Evolutionary conservation across 2,888 invertebrate genomes (phyloP).

Genomic region (Phengaris alcon): DNA sequence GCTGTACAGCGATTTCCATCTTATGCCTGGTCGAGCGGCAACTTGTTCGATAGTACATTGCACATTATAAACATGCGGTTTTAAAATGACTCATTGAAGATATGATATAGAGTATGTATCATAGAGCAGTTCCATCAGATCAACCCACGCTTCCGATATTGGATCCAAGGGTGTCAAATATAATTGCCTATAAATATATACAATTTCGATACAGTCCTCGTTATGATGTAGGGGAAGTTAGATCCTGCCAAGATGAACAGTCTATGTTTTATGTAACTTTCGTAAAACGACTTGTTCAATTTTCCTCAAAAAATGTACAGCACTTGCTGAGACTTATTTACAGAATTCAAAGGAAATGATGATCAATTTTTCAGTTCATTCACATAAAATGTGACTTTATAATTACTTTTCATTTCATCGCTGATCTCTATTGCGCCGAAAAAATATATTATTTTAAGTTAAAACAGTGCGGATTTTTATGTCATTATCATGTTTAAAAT

Average conservation of each 20-base stretch:
- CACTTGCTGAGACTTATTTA: not conserved
- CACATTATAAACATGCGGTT: too few species aligned
- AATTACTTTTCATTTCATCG: not conserved
- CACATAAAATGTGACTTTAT: not conserved
- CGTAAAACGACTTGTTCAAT: not conserved
- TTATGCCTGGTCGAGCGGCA: too few species aligned
- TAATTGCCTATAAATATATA: not conserved
- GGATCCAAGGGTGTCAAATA: not conserved
- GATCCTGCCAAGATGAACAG: not conserved
- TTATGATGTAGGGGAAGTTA: not conserved
- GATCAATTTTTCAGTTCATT: not conserved
- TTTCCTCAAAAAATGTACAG: not conserved
- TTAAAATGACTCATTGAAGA: too few species aligned
- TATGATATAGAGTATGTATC: not conserved
- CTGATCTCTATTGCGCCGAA: not conserved
- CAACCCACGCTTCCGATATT: not conserved
- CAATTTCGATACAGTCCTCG: slow-evolving; percentile 11
- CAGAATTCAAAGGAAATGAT: not conserved
- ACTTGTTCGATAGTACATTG: too few species aligned
- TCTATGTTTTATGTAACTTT: not conserved
- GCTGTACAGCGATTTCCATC: too few species aligned
- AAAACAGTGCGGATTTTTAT: not conserved
- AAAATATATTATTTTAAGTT: not conserved
- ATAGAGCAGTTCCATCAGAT: not conserved
- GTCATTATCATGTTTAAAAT: not conserved